Evolutionary conservation across 2,888 invertebrate genomes (phyloP).

Genomic region (Rotaria socialis): DNA sequence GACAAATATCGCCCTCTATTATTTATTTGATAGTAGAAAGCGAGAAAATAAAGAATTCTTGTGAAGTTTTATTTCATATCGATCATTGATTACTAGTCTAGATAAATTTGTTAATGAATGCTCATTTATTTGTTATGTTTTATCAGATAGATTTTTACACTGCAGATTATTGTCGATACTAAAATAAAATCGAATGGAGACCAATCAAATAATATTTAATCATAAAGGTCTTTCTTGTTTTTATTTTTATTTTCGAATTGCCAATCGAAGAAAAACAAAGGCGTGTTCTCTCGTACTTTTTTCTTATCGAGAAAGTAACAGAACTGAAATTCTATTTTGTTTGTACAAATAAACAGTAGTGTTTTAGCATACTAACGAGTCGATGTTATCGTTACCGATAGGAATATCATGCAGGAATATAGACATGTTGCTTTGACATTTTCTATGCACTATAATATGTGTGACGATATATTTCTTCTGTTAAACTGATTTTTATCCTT

Average conservation of each 20-base stretch:
- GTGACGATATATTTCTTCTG: background rate
- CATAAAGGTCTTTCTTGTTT: background rate
- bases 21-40: background rate
- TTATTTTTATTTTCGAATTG: background rate
- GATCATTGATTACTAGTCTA: background rate
- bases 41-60: background rate
- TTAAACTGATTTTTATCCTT: background rate
- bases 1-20: background rate
- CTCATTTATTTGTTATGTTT: background rate
- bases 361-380: background rate
- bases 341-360: background rate
- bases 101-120: too few species aligned
- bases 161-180: background rate
- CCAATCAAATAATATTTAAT: background rate
- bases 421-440: background rate
- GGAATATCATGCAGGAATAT: background rate
- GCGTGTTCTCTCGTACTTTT: background rate
- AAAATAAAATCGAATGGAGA: background rate
- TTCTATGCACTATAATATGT: background rate
- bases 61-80: background rate
- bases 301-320: background rate
- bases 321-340: background rate
- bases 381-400: background rate
- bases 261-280: background rate
- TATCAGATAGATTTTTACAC: background rate